Evolutionary conservation across 2,888 invertebrate genomes (phyloP).

Genomic region (Platerodrilus igneus): DNA sequence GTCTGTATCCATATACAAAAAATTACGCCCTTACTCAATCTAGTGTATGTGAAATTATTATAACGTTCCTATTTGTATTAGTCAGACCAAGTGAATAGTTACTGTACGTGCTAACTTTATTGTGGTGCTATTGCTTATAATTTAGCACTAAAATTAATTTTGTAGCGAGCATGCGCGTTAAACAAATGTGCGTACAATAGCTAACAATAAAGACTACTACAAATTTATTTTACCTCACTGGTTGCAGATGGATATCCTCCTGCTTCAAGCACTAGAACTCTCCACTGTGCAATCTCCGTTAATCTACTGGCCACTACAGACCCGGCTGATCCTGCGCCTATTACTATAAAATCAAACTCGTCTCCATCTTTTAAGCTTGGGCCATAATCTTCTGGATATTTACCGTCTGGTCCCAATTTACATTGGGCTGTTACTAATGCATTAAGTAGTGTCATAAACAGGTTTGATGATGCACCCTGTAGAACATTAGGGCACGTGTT

Average conservation of each 20-base stretch:
- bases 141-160: too few species aligned
- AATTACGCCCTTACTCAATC: too few species aligned
- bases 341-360: slow-evolving; percentile 52
- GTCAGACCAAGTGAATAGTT: too few species aligned
- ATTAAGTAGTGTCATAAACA: slow-evolving; percentile 48
- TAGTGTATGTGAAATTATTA: too few species aligned
- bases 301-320: slow-evolving; percentile 51
- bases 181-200: background rate
- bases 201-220: too few species aligned
- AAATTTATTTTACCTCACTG: too few species aligned
- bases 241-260: slow-evolving; percentile 49
- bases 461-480: too few species aligned
- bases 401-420: slow-evolving; percentile 39
- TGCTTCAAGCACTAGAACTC: slow-evolving; percentile 52
- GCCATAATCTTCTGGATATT: slow-evolving; percentile 31
- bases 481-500: too few species aligned
- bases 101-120: too few species aligned
- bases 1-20: too few species aligned
- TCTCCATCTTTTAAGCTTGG: slow-evolving; percentile 28
- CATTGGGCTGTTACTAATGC: slow-evolving; percentile 59
- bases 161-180: background rate
- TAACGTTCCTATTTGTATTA: too few species aligned
- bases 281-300: slow-evolving; percentile 47
- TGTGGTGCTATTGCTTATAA: too few species aligned
- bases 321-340: slow-evolving; percentile 53